phyloP scores from a whole-genome alignment of 2,888 invertebrate species.

The Bhutanitis thaidina region DNA sequence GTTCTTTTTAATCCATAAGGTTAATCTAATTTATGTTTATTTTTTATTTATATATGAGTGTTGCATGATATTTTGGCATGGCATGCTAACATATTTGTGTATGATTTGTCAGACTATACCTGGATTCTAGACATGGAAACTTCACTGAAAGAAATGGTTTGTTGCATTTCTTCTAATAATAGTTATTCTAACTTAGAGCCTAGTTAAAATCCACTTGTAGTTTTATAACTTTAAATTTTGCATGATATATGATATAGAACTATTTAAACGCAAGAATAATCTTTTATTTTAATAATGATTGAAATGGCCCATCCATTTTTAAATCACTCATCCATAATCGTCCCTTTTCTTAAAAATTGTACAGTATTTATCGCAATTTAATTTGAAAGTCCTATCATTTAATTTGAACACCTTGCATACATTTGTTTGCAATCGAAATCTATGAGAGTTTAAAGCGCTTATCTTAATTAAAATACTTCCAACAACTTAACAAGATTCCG shows the following conservation, averaged over 20 bases:
- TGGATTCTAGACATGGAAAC: slow-evolving; percentile 75
- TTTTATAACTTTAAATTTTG: slow-evolving; percentile 13
- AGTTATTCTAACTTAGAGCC: neutral
- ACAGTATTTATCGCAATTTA: too few species aligned
- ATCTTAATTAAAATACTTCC: too few species aligned
- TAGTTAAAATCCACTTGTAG: slow-evolving; percentile 16
- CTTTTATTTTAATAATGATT: too few species aligned
- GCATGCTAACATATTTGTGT: slow-evolving; percentile 75
- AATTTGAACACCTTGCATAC: too few species aligned
- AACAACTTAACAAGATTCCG: too few species aligned
- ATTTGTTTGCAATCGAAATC: too few species aligned
- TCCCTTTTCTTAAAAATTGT: too few species aligned
- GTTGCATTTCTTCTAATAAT: slow-evolving; percentile 58
- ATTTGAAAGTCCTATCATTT: too few species aligned
- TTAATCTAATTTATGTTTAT: slow-evolving; percentile 11
- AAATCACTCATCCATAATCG: neutral
- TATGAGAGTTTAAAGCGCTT: too few species aligned
- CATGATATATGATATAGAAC: neutral
- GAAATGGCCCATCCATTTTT: neutral
- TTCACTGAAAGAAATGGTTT: slow-evolving; percentile 71
- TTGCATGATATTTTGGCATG: slow-evolving; percentile 72
- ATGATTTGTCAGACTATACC: slow-evolving; percentile 76
- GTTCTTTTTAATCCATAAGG: slow-evolving; percentile 2
- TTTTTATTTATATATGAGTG: slow-evolving; percentile 39
- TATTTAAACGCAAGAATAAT: too few species aligned